phyloP scores from a whole-genome alignment of 2,113 vertebrate genomes.

The Ochotona princeps region DNA sequence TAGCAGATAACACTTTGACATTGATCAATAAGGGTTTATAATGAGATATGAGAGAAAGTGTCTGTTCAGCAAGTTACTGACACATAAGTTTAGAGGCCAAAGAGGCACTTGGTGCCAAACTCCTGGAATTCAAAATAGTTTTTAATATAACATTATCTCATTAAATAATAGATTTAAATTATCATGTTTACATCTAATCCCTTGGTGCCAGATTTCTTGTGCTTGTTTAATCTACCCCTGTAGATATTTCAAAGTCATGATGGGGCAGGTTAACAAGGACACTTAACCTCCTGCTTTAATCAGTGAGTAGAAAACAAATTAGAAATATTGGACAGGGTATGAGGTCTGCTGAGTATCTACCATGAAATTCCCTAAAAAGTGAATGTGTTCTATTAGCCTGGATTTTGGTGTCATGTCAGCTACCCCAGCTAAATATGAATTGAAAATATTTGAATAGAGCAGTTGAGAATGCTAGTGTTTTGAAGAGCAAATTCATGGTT shows the following conservation, averaged over 20 bases:
- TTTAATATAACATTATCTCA: constrained; percentile 67
- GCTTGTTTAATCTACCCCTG: constrained; percentile 4
- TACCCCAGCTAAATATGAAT: constrained; percentile 8
- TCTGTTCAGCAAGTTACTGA: constrained; percentile 57
- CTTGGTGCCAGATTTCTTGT: constrained; percentile 47
- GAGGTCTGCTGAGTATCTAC: not conserved
- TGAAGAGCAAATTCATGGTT: not conserved
- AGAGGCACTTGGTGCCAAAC: constrained; percentile 40
- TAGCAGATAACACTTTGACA: not conserved
- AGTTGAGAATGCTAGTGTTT: constrained; percentile 26
- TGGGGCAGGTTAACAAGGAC: not conserved
- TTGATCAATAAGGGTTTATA: constrained; percentile 33
- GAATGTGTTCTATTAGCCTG: not conserved
- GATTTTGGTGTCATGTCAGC: not conserved
- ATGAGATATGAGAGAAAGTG: constrained; percentile 65
- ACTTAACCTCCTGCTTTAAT: not conserved
- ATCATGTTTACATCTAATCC: constrained; percentile 50
- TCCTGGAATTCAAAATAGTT: constrained; percentile 46
- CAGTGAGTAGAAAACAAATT: constrained; percentile 27
- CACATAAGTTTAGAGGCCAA: constrained; percentile 64
- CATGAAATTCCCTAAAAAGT: not conserved
- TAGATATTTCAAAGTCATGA: constrained; percentile 41
- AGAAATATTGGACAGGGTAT: not conserved
- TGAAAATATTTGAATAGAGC: constrained; percentile 29
- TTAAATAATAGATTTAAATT: constrained; percentile 53